A percentile compares a stretch with the other conserved stretches of the same genome.
phyloP scores from a whole-genome alignment of 2,888 invertebrate genomes.

The Drosophila eohydei region DNA sequence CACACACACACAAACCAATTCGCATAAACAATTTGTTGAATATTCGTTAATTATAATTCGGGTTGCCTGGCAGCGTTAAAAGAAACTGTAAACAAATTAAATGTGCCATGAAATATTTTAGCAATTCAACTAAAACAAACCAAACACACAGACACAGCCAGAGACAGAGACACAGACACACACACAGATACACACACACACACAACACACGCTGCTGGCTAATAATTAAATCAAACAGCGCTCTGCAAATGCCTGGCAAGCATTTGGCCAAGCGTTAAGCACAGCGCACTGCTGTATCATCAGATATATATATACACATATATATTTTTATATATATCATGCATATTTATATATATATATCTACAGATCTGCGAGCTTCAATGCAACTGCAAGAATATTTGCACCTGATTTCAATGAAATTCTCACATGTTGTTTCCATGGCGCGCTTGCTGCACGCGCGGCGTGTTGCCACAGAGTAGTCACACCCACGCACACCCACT shows the following conservation, averaged over 20 bases:
- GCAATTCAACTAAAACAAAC: constrained; percentile 53
- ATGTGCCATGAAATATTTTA: constrained; percentile 60
- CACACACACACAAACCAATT: background rate
- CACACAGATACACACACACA: background rate
- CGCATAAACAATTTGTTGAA: constrained; percentile 25
- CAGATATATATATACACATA: background rate
- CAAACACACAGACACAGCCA: constrained; percentile 12
- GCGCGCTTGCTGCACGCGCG: background rate
- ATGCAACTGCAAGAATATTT: constrained; percentile 74
- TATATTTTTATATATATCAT: constrained; percentile 4
- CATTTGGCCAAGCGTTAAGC: constrained; percentile 41
- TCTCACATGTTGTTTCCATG: constrained; percentile 52
- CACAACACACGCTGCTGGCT: constrained; percentile 42
- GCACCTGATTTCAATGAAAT: constrained; percentile 69
- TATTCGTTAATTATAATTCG: constrained; percentile 28
- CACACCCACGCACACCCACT: constrained; percentile 1
- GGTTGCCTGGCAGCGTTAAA: constrained; percentile 22
- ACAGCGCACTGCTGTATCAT: background rate
- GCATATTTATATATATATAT: constrained; percentile 5
- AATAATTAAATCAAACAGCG: constrained; percentile 71
- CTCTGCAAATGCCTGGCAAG: constrained; percentile 52
- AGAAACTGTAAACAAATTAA: constrained; percentile 46
- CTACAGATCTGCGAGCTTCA: constrained; percentile 19
- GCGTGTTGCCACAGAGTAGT: background rate
- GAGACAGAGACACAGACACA: background rate